These are phyloP conservation scores for Sinocyclocheilus maitianheensis DNA, from an alignment of 2,113 vertebrate species.

Conservation along the genomic window DNA sequence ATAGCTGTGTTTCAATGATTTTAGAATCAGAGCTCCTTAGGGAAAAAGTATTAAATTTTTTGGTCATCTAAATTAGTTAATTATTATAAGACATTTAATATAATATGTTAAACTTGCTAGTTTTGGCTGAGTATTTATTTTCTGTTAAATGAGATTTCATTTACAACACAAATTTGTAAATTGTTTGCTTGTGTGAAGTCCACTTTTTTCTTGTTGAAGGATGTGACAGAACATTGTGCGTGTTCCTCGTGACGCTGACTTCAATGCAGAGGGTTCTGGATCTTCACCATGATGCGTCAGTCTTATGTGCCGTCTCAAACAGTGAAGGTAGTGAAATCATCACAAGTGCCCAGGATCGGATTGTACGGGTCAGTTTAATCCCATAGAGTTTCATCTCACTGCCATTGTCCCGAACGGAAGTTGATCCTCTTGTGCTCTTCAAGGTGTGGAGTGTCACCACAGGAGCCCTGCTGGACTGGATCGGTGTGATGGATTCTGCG, in stretches of 20 bases:
- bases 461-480: constrained; percentile 70
- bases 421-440: background rate
- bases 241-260: constrained; percentile 65
- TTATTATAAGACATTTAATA: background rate
- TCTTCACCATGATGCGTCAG: constrained; percentile 70
- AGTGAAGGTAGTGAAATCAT: constrained; percentile 65
- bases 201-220: constrained; percentile 63
- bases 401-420: background rate
- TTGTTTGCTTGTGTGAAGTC: background rate
- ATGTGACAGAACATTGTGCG: constrained; percentile 67
- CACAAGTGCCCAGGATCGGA: constrained; percentile 76
- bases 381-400: background rate
- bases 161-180: background rate
- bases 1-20: background rate
- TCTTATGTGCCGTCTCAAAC: constrained; percentile 70
- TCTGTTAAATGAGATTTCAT: background rate
- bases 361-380: constrained; percentile 72
- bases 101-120: background rate
- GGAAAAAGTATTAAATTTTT: background rate
- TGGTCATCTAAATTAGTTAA: background rate
- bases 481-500: constrained; percentile 70
- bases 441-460: constrained; percentile 84
- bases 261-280: constrained; percentile 68
- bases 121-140: background rate
- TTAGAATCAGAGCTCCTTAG: background rate